Conservation (phyloP, 1,140 invertebrate genomes). For the Cyclargus thomasi region DNA sequence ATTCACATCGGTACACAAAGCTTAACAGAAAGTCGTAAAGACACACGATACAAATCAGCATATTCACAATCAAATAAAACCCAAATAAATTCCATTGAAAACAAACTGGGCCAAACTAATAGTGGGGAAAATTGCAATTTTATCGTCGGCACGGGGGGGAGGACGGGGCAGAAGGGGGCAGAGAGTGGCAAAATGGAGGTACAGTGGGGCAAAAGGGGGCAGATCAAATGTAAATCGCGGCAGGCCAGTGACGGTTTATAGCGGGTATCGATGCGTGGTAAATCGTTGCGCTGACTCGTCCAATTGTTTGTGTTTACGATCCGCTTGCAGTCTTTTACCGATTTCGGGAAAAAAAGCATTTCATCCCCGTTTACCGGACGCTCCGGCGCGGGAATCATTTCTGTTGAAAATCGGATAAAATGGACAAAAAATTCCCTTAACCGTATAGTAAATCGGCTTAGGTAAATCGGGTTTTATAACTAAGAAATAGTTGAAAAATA, state of each 20-base stretch:
- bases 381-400: not conserved
- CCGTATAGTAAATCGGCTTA: too few species aligned
- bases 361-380: not conserved
- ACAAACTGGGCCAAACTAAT: conserved; percentile 22
- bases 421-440: not conserved
- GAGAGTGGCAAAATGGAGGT: not conserved
- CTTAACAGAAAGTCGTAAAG: not conserved
- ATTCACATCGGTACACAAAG: not conserved
- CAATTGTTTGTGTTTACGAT: conserved; percentile 24
- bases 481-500: too few species aligned
- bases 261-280: conserved; percentile 20
- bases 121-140: conserved; percentile 27
- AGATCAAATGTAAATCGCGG: conserved; percentile 20
- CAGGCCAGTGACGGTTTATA: conserved; percentile 22
- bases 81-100: conserved; percentile 23
- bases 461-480: too few species aligned
- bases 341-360: conserved; percentile 15
- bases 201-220: not conserved
- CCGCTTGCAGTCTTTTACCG: conserved; percentile 20
- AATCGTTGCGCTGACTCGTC: conserved; percentile 20
- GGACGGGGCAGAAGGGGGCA: not conserved
- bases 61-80: conserved; percentile 17
- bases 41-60: conserved; percentile 13
- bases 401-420: not conserved
- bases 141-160: conserved; percentile 4